These are phyloP conservation scores for Stictocephala bisonia DNA, from an alignment of 2,888 invertebrate genomes.

Conservation along the genomic window DNA sequence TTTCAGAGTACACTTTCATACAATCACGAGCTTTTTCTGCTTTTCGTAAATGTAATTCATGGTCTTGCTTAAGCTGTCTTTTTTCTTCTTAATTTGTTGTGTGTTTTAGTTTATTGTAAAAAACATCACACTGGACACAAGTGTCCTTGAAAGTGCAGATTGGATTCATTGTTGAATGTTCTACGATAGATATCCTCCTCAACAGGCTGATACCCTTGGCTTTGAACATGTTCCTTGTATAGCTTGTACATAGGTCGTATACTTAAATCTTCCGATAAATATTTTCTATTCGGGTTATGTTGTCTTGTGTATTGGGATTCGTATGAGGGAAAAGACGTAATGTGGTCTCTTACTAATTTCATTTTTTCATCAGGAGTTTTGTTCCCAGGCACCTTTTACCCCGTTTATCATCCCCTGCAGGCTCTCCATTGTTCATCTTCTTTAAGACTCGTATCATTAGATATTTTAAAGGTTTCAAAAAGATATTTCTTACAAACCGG, in stretches of 20 bases:
- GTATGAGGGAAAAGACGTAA: constrained; percentile 34
- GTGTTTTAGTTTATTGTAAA: constrained; percentile 15
- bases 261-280: constrained; percentile 36
- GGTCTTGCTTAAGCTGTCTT: constrained; percentile 28
- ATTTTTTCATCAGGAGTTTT: constrained; percentile 32
- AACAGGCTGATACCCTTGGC: constrained; percentile 26
- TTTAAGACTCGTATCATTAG: constrained; percentile 35
- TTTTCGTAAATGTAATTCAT: constrained; percentile 44
- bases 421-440: constrained; percentile 24
- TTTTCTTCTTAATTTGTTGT: constrained; percentile 27
- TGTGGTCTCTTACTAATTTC: too few relatives aligned
- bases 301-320: constrained; percentile 34
- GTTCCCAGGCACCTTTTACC: constrained; percentile 41
- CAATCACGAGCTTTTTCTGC: constrained; percentile 41
- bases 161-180: constrained; percentile 34
- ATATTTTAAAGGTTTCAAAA: constrained; percentile 32
- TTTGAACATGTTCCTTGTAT: constrained; percentile 33
- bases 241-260: constrained; percentile 40
- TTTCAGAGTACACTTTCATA: constrained; percentile 28
- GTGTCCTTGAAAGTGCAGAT: constrained; percentile 43
- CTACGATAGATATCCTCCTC: constrained; percentile 36
- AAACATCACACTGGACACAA: constrained; percentile 38
- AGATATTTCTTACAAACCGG: constrained; percentile 42
- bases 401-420: constrained; percentile 20
- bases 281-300: constrained; percentile 43